Base-by-base conservation (phyloP, 2,888 invertebrate genomes). In the Harmothoe impar region DNA sequence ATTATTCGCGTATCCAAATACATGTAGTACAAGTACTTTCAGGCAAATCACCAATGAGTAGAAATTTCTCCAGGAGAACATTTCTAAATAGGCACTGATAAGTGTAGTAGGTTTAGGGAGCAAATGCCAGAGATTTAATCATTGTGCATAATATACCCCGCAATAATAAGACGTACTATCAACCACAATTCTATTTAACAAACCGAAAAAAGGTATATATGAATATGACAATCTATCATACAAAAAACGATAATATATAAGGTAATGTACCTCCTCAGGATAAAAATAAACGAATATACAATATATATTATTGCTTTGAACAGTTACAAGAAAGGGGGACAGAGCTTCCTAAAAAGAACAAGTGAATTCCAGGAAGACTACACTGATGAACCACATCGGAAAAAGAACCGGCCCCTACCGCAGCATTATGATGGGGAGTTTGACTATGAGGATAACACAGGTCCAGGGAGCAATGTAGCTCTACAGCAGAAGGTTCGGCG, bases 401-500 rank as follows among this genome's bases (percentile, higher is more conserved):
- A 29, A 15, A 29, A n/a, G 29, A 29, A n/a, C 72, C 72, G 72
- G 5, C 29, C 72, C 0, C 29, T 72, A 3, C 72, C 72, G 5
- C 29, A 72, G 7, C 72, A 72, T 29, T 72, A 72, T 72, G 72
- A 72, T 29, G 72, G 72, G 1, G 72, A 72, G 72, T 72, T 29
- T 29, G 25, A 72, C 72, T 23, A 72, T 25, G 72, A 72, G 5
- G 31, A 72, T 15, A 29, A 3, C 25, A 3, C 72, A 25, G 72
- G 15, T 0, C 72, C 29, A 29, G n/a, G 3, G 29, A 29, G 72
- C 72, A 43, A n/a, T 10, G 3, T 43, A 43, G 43, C 3, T 10
- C 43, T 43, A 43, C 5, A 43, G 43, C 43, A 43, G 43, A 43
- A 43, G 10, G 10, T 43, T 43, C 43, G 10, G 10, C 43, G 10